Evolutionary conservation across 2,113 vertebrate species (phyloP), one percentile per base, ranked within the genome.

Genomic region (Notothenia coriiceps): DNA sequence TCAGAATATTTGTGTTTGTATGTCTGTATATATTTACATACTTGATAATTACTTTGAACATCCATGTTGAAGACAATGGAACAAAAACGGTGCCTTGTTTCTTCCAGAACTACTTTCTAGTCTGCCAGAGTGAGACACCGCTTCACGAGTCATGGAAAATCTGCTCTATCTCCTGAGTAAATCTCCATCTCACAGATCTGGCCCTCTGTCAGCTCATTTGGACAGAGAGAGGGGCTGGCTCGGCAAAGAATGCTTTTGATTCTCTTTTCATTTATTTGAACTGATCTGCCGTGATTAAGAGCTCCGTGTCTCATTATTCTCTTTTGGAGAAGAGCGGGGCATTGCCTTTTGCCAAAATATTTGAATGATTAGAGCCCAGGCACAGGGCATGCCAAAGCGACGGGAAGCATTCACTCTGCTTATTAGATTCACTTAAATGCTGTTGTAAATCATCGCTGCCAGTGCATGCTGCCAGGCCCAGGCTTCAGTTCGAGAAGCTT

Each of bases 201-300:
- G 96, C 96, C 89, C 89, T 90, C 91, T 86, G 95, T 97, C 96
- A 97, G 95, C 96, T 96, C 96, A 96, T 97, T 97, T 97, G 97
- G 96, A 96, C 90, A 91, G 95, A 91, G 82, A 95, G 93, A 70
- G 93, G 64, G 65, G 75, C 89, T 85, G 92, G 88, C 82, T 88
- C 89, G 77, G 89, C 91, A 88, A 96, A 97, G 96, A 96, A 95
- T 94, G 95, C 90, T 96, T 97, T 97, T 97, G 96, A 97, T 97
- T 98, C 96, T 96, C 96, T 96, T 92, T 96, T 97, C 96, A 97
- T 98, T 98, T 97, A 97, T 97, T 97, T 97, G 96, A 97, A 97
- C 96, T 97, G 96, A 97, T 97, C 97, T 96, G 94, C 95, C 95
- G 96, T 97, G 97, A 98, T 97, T 97, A 97, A 96, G 96, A 96